These are phyloP conservation scores for Bombus soroeensis DNA, from an alignment of 1,140 invertebrate genomes.

Conservation along the genomic window DNA sequence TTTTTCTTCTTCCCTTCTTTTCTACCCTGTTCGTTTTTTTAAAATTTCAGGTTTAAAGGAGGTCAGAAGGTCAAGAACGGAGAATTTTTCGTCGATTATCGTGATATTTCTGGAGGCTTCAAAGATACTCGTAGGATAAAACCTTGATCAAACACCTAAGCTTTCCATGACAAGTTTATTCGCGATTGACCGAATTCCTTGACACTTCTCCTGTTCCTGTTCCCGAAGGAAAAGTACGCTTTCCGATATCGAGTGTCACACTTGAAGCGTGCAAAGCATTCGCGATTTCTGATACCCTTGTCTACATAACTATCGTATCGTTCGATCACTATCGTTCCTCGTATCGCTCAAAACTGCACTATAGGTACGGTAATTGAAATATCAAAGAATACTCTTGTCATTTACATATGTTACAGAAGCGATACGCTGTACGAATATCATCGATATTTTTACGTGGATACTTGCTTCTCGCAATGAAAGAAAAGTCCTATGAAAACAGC, in stretches of 20 bases:
- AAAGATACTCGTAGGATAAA: not conserved
- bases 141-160: not conserved
- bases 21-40: too few relatives aligned
- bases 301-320: constrained; percentile 27
- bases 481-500: too few relatives aligned
- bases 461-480: not conserved
- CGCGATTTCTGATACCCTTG: not conserved
- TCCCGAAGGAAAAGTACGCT: too few relatives aligned
- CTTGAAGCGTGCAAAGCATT: not conserved
- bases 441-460: too few relatives aligned
- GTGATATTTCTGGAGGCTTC: not conserved
- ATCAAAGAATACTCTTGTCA: too few relatives aligned
- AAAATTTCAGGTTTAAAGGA: not conserved
- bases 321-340: too few relatives aligned
- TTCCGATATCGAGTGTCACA: not conserved
- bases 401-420: too few relatives aligned
- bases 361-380: too few relatives aligned
- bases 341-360: too few relatives aligned
- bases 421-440: too few relatives aligned
- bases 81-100: not conserved
- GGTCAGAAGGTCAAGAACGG: not conserved
- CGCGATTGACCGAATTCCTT: not conserved
- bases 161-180: not conserved
- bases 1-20: not conserved
- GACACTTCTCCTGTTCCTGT: not conserved